Evolutionary conservation across 2,888 invertebrate genomes (phyloP).

Genomic region (Stenodera caucasica): DNA sequence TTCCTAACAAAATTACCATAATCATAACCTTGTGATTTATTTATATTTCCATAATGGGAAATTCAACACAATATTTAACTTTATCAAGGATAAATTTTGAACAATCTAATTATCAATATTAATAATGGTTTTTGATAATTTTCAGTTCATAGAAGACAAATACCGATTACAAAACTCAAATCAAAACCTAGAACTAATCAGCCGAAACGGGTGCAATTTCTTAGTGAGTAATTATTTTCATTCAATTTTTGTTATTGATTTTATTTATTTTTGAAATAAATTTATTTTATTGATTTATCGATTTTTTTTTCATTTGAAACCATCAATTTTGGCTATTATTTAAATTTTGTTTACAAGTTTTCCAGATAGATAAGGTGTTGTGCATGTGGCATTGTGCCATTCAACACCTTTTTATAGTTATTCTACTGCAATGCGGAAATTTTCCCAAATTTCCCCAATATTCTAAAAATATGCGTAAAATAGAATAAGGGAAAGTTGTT

Average conservation of each 20-base stretch:
- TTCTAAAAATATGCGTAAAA: too few relatives aligned
- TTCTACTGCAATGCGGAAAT: slow-evolving; percentile 19
- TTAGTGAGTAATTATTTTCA: slow-evolving; percentile 72
- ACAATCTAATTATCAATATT: neutral
- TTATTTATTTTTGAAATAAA: slow-evolving; percentile 10
- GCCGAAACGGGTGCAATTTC: slow-evolving; percentile 88
- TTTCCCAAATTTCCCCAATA: neutral
- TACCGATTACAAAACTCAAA: slow-evolving; percentile 78
- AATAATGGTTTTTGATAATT: slow-evolving; percentile 19
- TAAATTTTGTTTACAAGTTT: too few relatives aligned
- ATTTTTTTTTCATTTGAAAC: neutral
- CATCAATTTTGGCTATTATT: slow-evolving; percentile 27
- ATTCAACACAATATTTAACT: too few relatives aligned
- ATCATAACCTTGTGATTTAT: neutral
- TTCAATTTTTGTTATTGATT: slow-evolving; percentile 7
- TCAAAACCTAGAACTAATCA: slow-evolving; percentile 80
- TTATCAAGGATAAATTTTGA: slow-evolving; percentile 8
- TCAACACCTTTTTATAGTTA: slow-evolving; percentile 5
- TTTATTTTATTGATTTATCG: slow-evolving; percentile 16
- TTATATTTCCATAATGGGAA: neutral
- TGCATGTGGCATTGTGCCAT: slow-evolving; percentile 25
- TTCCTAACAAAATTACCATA: neutral
- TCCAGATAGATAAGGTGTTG: neutral
- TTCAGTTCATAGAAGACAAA: slow-evolving; percentile 60
- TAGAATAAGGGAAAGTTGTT: too few relatives aligned